Conservation (phyloP, 1,140 invertebrate species). For the Aphelenchoides avenae region DNA sequence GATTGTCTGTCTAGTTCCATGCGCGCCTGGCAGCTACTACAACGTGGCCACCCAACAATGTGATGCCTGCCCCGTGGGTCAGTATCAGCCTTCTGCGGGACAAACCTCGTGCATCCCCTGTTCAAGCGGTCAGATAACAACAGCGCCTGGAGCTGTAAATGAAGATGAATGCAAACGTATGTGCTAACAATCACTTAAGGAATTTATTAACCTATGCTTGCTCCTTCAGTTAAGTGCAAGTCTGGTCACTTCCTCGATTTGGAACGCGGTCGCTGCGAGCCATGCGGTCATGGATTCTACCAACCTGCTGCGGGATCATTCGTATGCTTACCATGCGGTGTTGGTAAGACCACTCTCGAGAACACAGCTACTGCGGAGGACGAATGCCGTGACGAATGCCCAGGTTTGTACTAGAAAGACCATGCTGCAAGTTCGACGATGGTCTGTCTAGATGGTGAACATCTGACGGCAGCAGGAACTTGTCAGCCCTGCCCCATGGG, state of each 20-base stretch:
- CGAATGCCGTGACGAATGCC: conserved; percentile 67
- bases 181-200: not conserved
- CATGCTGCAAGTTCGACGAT: conserved; percentile 12
- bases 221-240: conserved; percentile 58
- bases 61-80: conserved; percentile 77
- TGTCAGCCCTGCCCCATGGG: conserved; percentile 87
- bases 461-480: conserved; percentile 71
- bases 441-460: conserved; percentile 61
- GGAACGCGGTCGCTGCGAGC: conserved; percentile 74
- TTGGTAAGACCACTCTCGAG: conserved; percentile 86
- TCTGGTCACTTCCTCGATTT: conserved; percentile 54
- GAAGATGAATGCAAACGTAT: conserved; percentile 81
- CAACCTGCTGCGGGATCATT: conserved; percentile 86
- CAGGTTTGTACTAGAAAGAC: conserved; percentile 47
- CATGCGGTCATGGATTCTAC: conserved; percentile 88
- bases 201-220: conserved; percentile 13
- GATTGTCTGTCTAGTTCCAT: conserved; percentile 69
- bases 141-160: conserved; percentile 76
- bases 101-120: conserved; percentile 82
- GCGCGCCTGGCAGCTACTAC: conserved; percentile 83
- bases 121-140: conserved; percentile 71
- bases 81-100: conserved; percentile 87
- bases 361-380: conserved; percentile 68
- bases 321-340: conserved; percentile 77
- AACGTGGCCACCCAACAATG: conserved; percentile 72